A percentile compares a stretch with the other conserved stretches of the same genome.
phyloP scores from a whole-genome alignment of 2,113 vertebrate genomes.

The Rhineura floridana region DNA sequence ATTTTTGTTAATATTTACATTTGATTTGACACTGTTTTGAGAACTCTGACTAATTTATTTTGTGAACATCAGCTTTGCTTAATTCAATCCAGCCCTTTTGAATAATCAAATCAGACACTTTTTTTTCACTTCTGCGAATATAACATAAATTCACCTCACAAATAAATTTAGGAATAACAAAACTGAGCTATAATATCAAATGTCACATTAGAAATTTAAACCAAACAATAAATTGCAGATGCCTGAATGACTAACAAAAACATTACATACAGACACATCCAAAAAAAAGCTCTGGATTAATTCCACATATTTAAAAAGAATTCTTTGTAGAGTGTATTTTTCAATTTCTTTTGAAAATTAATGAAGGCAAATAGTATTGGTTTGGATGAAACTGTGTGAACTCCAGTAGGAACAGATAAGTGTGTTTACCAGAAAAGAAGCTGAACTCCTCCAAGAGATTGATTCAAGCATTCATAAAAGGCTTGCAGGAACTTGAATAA shows the following conservation, averaged over 20 bases:
- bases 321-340: neutral
- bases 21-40: neutral
- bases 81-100: neutral
- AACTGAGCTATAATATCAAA: neutral
- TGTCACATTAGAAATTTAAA: neutral
- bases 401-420: neutral
- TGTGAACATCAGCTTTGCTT: conserved; percentile 1
- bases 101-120: neutral
- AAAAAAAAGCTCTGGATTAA: neutral
- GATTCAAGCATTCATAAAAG: neutral
- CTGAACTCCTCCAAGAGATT: neutral
- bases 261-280: neutral
- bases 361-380: neutral
- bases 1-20: neutral
- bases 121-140: neutral
- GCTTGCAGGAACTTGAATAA: neutral
- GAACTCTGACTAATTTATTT: neutral
- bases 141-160: neutral
- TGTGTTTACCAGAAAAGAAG: neutral
- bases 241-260: neutral
- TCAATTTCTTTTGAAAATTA: neutral
- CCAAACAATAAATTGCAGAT: neutral
- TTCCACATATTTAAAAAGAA: neutral
- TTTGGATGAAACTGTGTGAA: neutral
- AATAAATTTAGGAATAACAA: neutral